phyloP scores from a whole-genome alignment of 2,113 vertebrate genomes.

The Dendropsophus ebraccatus region DNA sequence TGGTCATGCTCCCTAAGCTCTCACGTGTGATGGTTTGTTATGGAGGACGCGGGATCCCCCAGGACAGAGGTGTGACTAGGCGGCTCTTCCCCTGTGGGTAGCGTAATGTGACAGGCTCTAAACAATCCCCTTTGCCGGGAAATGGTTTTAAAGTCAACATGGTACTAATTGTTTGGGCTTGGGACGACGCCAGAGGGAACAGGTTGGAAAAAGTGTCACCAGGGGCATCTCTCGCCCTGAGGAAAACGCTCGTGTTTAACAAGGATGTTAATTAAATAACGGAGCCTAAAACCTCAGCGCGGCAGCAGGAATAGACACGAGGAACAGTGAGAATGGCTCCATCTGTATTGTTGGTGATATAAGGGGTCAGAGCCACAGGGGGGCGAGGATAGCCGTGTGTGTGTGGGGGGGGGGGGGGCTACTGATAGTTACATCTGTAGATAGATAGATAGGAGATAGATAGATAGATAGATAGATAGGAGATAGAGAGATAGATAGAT shows the following conservation, averaged over 20 bases:
- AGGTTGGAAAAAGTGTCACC: slow-evolving; percentile 11
- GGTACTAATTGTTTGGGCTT: neutral
- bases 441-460: no score
- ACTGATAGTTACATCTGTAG: neutral
- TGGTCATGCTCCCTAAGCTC: neutral
- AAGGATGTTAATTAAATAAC: slow-evolving; percentile 23
- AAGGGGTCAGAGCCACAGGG: no score
- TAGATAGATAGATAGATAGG: no score
- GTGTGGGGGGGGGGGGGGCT: no score
- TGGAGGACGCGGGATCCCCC: neutral
- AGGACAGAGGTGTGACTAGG: neutral
- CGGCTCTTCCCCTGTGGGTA: neutral
- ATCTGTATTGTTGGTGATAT: no score
- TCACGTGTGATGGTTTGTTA: neutral
- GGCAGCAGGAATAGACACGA: neutral
- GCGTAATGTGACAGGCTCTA: slow-evolving; percentile 5
- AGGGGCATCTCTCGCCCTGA: neutral
- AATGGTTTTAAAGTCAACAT: neutral
- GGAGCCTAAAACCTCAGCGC: neutral
- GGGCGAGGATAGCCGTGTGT: no score
- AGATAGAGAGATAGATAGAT: no score
- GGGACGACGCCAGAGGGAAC: neutral
- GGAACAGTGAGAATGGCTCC: neutral
- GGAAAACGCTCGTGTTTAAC: slow-evolving; percentile 7
- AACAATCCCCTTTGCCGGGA: neutral